Conservation (phyloP, 2,888 invertebrate species). For the Atherix ibis region DNA sequence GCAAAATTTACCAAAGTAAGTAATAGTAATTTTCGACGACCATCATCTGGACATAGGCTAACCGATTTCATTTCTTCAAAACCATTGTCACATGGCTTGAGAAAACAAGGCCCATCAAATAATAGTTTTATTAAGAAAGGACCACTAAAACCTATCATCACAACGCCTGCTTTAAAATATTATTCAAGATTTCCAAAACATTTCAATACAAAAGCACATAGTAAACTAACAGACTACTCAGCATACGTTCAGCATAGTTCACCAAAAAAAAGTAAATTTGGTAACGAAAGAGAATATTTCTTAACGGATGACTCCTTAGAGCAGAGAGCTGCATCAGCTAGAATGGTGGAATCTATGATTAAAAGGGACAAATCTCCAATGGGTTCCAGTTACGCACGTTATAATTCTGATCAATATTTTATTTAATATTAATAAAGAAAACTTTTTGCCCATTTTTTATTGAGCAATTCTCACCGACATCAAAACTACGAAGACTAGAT, state of each 20-base stretch:
- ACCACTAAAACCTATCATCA: constrained; percentile 22
- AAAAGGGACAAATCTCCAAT: constrained; percentile 24
- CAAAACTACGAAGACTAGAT: neutral
- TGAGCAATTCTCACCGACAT: no score
- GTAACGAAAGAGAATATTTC: no score
- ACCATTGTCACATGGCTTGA: constrained; percentile 10
- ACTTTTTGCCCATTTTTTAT: no score
- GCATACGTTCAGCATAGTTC: no score
- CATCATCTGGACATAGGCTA: constrained; percentile 9
- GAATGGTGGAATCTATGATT: constrained; percentile 27
- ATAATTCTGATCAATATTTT: constrained; percentile 8
- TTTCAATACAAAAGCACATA: constrained; percentile 12
- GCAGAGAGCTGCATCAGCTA: constrained; percentile 24
- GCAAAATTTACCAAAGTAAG: no score
- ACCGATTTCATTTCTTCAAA: constrained; percentile 20
- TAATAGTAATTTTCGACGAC: no score
- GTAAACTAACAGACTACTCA: no score
- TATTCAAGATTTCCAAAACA: constrained; percentile 21
- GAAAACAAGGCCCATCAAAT: neutral
- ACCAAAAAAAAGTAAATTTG: no score
- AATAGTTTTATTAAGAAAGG: neutral
- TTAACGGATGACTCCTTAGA: constrained; percentile 15
- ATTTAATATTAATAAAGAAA: neutral
- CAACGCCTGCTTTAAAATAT: constrained; percentile 37
- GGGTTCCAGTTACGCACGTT: constrained; percentile 25